Base-by-base conservation (phyloP, 2,113 vertebrate genomes). In the Ceuthmochares aereus region DNA sequence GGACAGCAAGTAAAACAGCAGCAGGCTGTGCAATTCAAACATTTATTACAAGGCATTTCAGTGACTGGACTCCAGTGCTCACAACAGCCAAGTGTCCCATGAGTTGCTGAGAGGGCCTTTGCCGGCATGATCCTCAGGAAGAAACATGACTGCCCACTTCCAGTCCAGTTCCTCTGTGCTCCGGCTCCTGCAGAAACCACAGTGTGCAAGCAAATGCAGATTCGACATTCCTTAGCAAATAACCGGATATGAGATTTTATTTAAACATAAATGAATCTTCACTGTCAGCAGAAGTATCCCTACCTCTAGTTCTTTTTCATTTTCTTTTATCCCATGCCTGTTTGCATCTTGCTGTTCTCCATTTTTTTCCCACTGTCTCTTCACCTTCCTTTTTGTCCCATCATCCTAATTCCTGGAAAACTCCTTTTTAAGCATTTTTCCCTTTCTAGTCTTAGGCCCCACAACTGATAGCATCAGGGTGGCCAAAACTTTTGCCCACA, bases 31-130 rank as follows among this genome's bases (percentile, higher is more conserved):
- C 14, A 6, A 54, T 26, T 85, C 84, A 84, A 29, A 72, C 60
- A 75, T 97, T 95, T 97, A 96, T 97, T 90, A 17, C 79, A 83
- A 96, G 78, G 89, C 93, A 97, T 94, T 93, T 96, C 87, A 93
- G 82, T 43, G 84, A 81, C 62, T 34, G 67, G 55, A 58, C 34
- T 73, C 42, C 8, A 14, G 63, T 55, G 68, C 25, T 29, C 58
- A 5, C 26, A 37, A 34, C 18, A 34, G n/a, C 47, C 23, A 19
- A 40, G 40, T 10, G 51, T 45, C 43, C 43, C 43, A 14, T 16
- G 43, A 18, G 43, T 9, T 12, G 43, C 40, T 40, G 40, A 40
- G 40, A 40, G 40, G 40, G 40, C 40, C 40, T 40, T 40, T 40
- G 9, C 40, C 12, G 43, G 43, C 43, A 19, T 19, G 43, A 17